Conservation (phyloP, 2,113 vertebrate genomes). For the Sinocyclocheilus grahami region DNA sequence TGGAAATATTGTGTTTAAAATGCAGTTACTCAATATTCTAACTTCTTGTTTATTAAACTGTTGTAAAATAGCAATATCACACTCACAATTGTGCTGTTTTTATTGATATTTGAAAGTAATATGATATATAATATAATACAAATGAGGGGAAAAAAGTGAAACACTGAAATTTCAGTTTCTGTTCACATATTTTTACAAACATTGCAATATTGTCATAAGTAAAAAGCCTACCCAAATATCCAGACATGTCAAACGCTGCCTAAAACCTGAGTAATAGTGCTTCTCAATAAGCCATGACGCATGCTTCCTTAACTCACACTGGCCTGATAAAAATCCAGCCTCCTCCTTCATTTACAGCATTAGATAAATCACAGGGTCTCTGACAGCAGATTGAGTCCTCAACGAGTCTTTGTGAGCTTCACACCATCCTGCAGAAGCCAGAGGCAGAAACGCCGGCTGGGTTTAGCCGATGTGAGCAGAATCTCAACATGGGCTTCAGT, state of each 20-base stretch:
- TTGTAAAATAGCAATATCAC: background rate
- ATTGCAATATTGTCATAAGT: background rate
- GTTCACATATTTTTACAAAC: background rate
- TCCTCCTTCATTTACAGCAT: constrained; percentile 60
- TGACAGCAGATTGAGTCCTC: constrained; percentile 68
- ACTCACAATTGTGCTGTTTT: background rate
- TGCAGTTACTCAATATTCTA: background rate
- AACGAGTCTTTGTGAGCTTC: constrained; percentile 54
- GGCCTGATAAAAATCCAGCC: constrained; percentile 51
- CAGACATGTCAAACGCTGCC: constrained; percentile 11
- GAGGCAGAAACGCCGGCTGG: constrained; percentile 14
- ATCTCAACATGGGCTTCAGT: constrained; percentile 23
- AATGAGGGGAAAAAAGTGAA: background rate
- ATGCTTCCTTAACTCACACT: constrained; percentile 30
- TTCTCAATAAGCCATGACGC: constrained; percentile 9
- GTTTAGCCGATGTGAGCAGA: constrained; percentile 27
- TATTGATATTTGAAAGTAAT: background rate
- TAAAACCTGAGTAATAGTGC: background rate
- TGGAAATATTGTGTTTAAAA: background rate
- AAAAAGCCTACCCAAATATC: background rate
- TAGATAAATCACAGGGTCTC: constrained; percentile 63
- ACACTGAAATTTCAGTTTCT: background rate
- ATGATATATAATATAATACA: background rate
- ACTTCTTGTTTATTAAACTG: background rate
- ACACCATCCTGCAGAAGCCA: constrained; percentile 34